Evolutionary conservation across 2,797 vertebrate genomes (phyloP), one percentile per base, ranked within the genome.

Genomic region (Epinephelus awoara): DNA sequence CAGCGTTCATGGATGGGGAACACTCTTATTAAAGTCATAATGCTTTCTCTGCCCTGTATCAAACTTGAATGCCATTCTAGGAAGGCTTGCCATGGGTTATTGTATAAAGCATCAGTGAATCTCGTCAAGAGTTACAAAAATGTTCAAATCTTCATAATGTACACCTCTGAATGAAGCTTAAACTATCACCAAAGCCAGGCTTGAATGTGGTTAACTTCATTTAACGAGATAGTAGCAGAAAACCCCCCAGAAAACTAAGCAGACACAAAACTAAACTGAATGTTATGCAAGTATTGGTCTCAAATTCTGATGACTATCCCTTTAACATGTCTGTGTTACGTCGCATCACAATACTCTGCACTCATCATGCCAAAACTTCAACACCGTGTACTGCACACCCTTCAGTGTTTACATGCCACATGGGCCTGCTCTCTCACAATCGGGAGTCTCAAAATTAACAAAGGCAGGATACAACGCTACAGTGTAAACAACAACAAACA

Each of bases 31-130:
- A 80, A 25, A 65, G 47, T 62, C 7, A 42, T 17, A 64, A 57
- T 15, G 52, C 75, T 75, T 71, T 15, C 44, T 62, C 47, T 61
- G 18, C 15, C 17, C 38, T 23, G 21, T 34, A 19, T 50, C 14
- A 70, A 25, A 65, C 50, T 64, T 27, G 19, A 75, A 62, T 56
- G 14, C 2, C 58, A 67, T 80, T 61, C 49, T 55, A 57, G 62
- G 13, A 80, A 69, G 6, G 34, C 34, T 34, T 29, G 27, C 3
- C 5, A 29, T 29, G 27, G 27, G 34, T 34, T 34, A 34, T 34
- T 34, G 34, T 34, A 34, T 34, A 8, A 8, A 34, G 34, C 6
- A 34, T 29, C 27, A 29, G 27, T 29, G 27, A 29, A 5, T 29
- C 5, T 29, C 27, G 5, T 29, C 27, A 29, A 29, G 27, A 29